Percentiles rank a stretch among this genome's conserved stretches.
phyloP scores from a whole-genome alignment of 2,797 vertebrate genomes.

The Epinephelus awoara region DNA sequence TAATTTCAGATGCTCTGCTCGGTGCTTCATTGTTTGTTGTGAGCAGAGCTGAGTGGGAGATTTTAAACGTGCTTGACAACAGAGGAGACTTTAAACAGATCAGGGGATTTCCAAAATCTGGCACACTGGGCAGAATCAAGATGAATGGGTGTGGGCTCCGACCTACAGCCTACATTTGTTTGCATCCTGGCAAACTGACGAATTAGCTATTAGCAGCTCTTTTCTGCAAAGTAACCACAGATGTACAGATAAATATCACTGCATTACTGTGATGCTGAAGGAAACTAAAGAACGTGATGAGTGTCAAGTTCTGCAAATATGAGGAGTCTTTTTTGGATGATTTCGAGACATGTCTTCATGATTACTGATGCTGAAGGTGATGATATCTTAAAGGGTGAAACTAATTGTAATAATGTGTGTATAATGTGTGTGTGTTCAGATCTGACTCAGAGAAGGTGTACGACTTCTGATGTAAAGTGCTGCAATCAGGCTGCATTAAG shows the following conservation, averaged over 20 bases:
- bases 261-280: neutral
- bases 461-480: neutral
- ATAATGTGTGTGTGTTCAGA: neutral
- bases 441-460: neutral
- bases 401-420: neutral
- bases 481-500: neutral
- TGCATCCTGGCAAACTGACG: neutral
- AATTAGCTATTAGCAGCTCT: neutral
- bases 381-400: neutral
- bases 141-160: neutral
- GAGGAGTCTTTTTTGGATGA: neutral
- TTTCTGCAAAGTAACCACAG: neutral
- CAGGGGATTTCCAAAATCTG: neutral
- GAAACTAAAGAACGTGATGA: neutral
- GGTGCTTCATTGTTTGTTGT: slow-evolving; percentile 9
- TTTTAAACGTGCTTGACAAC: neutral
- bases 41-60: too few species aligned
- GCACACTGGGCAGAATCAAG: too few species aligned
- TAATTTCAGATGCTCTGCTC: neutral
- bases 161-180: neutral
- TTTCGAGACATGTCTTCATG: neutral
- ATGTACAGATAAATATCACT: neutral
- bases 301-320: neutral
- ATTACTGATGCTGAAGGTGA: neutral
- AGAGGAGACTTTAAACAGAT: slow-evolving; percentile 18